These are phyloP conservation scores for Xestoiulus laeticollis DNA, from an alignment of 2,888 invertebrate genomes.

Conservation along the genomic window DNA sequence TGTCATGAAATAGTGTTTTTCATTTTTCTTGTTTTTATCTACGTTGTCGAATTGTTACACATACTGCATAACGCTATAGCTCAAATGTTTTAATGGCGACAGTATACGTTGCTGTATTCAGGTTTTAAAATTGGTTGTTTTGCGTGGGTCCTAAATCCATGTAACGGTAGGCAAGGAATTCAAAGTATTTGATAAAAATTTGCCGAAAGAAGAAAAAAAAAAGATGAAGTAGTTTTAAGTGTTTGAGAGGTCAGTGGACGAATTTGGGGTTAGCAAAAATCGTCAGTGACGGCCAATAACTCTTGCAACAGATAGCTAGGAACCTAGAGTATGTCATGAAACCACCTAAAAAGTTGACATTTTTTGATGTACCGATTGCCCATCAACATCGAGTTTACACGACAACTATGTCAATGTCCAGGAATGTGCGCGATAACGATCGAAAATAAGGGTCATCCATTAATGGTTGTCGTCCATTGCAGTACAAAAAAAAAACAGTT, in stretches of 20 bases:
- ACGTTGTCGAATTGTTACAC: too few species aligned
- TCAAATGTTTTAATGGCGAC: too few species aligned
- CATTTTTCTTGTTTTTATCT: too few species aligned
- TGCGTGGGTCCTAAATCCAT: neutral
- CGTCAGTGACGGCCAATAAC: conserved; percentile 30
- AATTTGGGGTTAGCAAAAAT: conserved; percentile 36
- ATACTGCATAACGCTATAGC: too few species aligned
- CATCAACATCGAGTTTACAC: conserved; percentile 2
- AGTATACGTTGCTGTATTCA: neutral
- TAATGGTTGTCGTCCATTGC: neutral
- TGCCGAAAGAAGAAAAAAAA: neutral
- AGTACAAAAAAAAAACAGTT: neutral
- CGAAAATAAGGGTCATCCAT: conserved; percentile 11
- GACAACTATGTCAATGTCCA: conserved; percentile 29
- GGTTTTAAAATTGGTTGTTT: neutral
- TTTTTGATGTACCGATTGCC: conserved; percentile 32
- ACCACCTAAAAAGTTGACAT: conserved; percentile 38
- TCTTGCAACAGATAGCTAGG: conserved; percentile 19
- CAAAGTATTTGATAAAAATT: neutral
- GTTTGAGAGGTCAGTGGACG: conserved; percentile 23
- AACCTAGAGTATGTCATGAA: conserved; percentile 27
- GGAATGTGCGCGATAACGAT: conserved; percentile 27
- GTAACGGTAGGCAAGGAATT: neutral
- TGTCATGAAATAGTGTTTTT: too few species aligned
- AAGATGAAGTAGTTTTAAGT: neutral